phyloP scores from a whole-genome alignment of 2,797 vertebrate species.

The Lepilemur ruficaudatus region DNA sequence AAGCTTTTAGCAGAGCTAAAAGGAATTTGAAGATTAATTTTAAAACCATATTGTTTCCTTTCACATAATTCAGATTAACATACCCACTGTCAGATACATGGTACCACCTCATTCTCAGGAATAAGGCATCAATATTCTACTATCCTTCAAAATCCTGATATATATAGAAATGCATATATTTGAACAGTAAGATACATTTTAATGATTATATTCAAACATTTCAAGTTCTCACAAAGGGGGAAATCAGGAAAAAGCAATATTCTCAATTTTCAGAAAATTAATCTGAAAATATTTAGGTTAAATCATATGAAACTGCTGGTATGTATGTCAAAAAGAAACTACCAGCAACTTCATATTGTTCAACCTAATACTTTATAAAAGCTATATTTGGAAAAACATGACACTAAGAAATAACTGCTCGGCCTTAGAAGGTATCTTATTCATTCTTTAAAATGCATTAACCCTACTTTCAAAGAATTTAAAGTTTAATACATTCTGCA shows the following conservation, averaged over 20 bases:
- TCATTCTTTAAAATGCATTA: conserved; percentile 28
- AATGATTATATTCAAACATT: not conserved
- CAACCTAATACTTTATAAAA: not conserved
- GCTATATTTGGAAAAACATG: not conserved
- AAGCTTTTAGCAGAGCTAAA: not conserved
- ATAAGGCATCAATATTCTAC: not conserved
- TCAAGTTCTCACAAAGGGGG: conserved; percentile 3
- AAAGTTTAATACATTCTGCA: not conserved
- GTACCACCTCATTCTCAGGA: not conserved
- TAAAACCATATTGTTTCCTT: not conserved
- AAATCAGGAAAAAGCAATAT: not conserved
- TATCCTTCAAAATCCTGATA: not conserved
- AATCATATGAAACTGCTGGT: not conserved
- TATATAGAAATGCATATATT: not conserved
- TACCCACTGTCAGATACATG: not conserved
- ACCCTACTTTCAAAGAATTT: not conserved
- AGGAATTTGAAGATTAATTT: not conserved
- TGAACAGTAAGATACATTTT: not conserved
- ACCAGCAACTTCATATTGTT: not conserved
- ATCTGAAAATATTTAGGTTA: conserved; percentile 32
- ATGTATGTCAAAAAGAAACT: not conserved
- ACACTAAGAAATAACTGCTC: not conserved
- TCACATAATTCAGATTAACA: not conserved
- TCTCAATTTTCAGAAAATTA: not conserved
- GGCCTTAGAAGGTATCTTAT: not conserved